A percentile compares a stretch with the other conserved stretches of the same genome.
phyloP scores from a whole-genome alignment of 2,888 invertebrate genomes.

The Muscina levida region DNA sequence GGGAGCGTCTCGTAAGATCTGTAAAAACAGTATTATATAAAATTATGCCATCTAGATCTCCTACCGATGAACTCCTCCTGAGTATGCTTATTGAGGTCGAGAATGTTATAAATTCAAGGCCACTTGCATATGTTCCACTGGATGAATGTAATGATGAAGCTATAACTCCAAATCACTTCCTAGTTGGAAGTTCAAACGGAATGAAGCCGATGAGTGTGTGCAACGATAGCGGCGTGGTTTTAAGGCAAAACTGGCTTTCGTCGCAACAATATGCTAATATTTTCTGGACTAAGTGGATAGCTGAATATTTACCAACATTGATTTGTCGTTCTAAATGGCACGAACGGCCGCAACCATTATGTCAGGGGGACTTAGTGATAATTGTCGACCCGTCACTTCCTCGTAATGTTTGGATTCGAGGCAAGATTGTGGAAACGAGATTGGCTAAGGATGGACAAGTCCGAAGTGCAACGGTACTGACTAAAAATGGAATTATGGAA shows the following conservation, averaged over 20 bases:
- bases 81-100: not conserved
- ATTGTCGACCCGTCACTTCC: no score
- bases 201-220: slow-evolving; percentile 40
- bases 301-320: slow-evolving; percentile 32
- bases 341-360: no score
- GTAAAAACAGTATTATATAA: slow-evolving; percentile 33
- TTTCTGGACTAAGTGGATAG: slow-evolving; percentile 33
- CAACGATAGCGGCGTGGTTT: no score
- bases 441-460: no score
- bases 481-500: not conserved
- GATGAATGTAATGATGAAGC: slow-evolving; percentile 36
- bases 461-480: no score
- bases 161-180: slow-evolving; percentile 47
- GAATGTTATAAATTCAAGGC: slow-evolving; percentile 17
- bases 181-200: slow-evolving; percentile 41
- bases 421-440: slow-evolving; percentile 23
- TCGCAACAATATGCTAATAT: slow-evolving; percentile 46
- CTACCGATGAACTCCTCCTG: slow-evolving; percentile 22
- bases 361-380: no score
- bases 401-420: no score
- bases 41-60: not conserved
- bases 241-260: slow-evolving; percentile 37
- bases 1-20: slow-evolving; percentile 50
- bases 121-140: slow-evolving; percentile 37
- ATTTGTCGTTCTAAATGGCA: no score